Base-by-base conservation (phyloP, 2,113 vertebrate genomes). In the Gobius niger region DNA sequence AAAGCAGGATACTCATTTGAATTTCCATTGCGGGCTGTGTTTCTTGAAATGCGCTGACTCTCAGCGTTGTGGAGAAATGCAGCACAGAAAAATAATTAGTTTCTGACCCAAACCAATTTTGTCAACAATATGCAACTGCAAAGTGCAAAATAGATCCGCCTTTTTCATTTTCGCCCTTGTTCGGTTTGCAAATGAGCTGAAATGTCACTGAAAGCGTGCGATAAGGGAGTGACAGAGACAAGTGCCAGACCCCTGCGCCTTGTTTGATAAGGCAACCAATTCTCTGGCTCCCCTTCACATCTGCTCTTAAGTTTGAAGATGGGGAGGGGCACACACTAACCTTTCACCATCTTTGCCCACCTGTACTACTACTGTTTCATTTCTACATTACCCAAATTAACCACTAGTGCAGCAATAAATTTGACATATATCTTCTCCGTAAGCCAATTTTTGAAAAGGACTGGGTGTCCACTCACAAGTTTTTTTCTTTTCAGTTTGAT, bases 211-310 rank as follows among this genome's bases (percentile, higher is more conserved):
- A 73, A 69, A 70, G 53, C 44, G 47, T 13, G 44, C 42, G 73
- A 82, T 75, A 77, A 80, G 68, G 53, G 47, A 52, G 52, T 73
- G 67, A 41, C 52, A 59, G 19, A 60, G 70, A 68, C 54, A 70
- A 82, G 72, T 77, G 65, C 59, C 67, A 42, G 9, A 56, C 51
- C 51, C 70, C 68, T 75, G 69, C 18, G 7, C 59, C 51, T 16
- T 47, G 42, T 47, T 34, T 84, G 84, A 87, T 85, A 76, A 85
- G 72, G 24, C 2, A 7, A 7, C 44, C 64, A 77, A 79, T 81
- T 81, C 66, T 62, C 53, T 46, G n/a, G 24, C 7, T 54, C 9
- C 72, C 72, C 41, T 50, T 72, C 68, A 34, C 71, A 78, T 75
- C 76, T 69, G 63, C 50, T 61, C 46, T 69, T 72, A 52, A 15